Evolutionary conservation across 2,113 vertebrate species (phyloP).

Genomic region (Aphelocoma coerulescens): DNA sequence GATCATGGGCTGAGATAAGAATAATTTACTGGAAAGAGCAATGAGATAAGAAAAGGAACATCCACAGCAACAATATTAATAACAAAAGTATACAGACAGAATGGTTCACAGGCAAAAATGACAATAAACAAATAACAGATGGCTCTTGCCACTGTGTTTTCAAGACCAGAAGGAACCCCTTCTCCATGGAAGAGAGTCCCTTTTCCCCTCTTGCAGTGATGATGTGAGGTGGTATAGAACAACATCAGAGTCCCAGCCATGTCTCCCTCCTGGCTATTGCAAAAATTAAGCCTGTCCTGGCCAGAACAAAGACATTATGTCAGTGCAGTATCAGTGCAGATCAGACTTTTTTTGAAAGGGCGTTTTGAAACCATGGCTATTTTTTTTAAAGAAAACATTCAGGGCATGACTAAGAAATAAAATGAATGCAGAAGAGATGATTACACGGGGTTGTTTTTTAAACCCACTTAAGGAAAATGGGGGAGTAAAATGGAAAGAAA

Average conservation of each 20-base stretch:
- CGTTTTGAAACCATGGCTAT: not conserved
- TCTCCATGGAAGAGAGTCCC: not conserved
- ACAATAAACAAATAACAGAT: not conserved
- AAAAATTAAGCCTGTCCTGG: not conserved
- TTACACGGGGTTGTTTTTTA: not conserved
- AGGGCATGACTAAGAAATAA: not conserved
- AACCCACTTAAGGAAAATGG: not conserved
- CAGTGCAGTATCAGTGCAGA: not conserved
- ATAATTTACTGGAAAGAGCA: not conserved
- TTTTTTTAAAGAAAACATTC: not conserved
- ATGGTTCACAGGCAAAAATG: not conserved
- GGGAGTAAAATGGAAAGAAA: not conserved
- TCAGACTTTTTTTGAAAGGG: not conserved
- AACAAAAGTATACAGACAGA: not conserved
- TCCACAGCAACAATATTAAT: not conserved
- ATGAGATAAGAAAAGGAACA: not conserved
- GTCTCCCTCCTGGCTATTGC: not conserved
- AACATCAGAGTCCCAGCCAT: not conserved
- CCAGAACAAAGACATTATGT: not conserved
- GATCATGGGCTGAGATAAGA: not conserved
- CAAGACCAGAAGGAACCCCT: not conserved
- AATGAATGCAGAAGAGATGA: not conserved
- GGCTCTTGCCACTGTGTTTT: not conserved
- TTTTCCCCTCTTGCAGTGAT: accelerated
- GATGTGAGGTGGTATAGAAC: not conserved